Percentiles rank a stretch among this genome's conserved stretches.
These are phyloP conservation scores for Trissolcus basalis DNA, from an alignment of 1,140 invertebrate genomes.

Conservation along the genomic window DNA sequence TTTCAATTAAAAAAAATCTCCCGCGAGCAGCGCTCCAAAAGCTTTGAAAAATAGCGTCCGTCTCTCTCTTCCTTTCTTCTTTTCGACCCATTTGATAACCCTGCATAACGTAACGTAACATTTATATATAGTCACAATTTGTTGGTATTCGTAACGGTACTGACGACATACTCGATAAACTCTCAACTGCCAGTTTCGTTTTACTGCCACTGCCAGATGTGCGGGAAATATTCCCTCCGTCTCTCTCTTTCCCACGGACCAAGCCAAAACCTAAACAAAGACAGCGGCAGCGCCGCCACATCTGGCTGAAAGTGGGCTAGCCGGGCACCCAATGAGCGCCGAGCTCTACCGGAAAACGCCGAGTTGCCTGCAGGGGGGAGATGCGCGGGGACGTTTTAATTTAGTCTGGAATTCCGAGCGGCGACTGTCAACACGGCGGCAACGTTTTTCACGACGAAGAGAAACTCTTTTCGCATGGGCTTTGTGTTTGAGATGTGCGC, in stretches of 20 bases:
- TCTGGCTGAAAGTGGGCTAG: constrained; percentile 12
- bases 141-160: constrained; percentile 22
- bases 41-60: too few relatives aligned
- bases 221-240: not conserved
- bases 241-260: not conserved
- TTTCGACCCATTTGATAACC: constrained; percentile 6
- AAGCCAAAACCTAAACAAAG: not conserved
- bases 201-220: not conserved
- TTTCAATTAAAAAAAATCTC: too few relatives aligned
- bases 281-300: not conserved
- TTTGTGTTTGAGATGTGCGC: not conserved
- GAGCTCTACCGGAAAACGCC: constrained; percentile 7
- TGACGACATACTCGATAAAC: constrained; percentile 11
- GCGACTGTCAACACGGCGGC: not conserved
- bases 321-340: constrained; percentile 1
- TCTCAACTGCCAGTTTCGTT: not conserved
- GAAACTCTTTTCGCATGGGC: not conserved
- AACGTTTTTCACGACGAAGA: not conserved
- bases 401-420: constrained; percentile 29
- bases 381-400: constrained; percentile 17
- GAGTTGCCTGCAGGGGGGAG: constrained; percentile 3
- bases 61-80: not conserved
- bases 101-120: constrained; percentile 12
- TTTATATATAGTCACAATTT: constrained; percentile 13
- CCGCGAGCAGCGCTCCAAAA: too few relatives aligned